Evolutionary conservation across 2,797 vertebrate genomes (phyloP).

Genomic region (Yasuhikotakia modesta): DNA sequence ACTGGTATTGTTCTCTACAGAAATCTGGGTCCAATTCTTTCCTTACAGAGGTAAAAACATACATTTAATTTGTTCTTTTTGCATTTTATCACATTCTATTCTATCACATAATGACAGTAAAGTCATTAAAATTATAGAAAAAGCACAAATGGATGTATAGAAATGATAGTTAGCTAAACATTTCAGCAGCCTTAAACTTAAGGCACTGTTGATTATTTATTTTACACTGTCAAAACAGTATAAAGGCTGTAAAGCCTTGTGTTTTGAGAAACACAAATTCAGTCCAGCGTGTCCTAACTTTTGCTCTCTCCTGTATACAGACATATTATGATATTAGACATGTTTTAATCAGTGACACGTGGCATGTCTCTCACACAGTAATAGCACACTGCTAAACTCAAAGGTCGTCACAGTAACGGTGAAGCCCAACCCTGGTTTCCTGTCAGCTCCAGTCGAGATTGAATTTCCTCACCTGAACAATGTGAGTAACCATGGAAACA

Average conservation of each 20-base stretch:
- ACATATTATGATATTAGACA: background rate
- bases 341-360: background rate
- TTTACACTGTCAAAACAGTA: too few relatives aligned
- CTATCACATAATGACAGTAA: too few relatives aligned
- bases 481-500: conserved; percentile 76
- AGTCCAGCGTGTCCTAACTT: too few relatives aligned
- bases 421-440: conserved; percentile 85
- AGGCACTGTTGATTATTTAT: too few relatives aligned
- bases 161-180: too few relatives aligned
- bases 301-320: background rate
- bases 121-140: too few relatives aligned
- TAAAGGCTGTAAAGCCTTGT: too few relatives aligned
- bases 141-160: too few relatives aligned
- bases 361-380: conserved; percentile 73
- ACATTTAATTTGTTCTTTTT: background rate
- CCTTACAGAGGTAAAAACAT: conserved; percentile 86
- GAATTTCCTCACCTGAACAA: conserved; percentile 96
- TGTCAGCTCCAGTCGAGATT: conserved; percentile 89
- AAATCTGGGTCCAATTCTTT: conserved; percentile 89
- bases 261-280: too few relatives aligned
- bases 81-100: too few relatives aligned
- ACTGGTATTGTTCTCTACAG: conserved; percentile 95
- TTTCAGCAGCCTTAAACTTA: too few relatives aligned
- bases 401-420: conserved; percentile 94
- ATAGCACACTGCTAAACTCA: conserved; percentile 90